phyloP scores from a whole-genome alignment of 1,140 invertebrate species.

The Sweltsa coloradensis region DNA sequence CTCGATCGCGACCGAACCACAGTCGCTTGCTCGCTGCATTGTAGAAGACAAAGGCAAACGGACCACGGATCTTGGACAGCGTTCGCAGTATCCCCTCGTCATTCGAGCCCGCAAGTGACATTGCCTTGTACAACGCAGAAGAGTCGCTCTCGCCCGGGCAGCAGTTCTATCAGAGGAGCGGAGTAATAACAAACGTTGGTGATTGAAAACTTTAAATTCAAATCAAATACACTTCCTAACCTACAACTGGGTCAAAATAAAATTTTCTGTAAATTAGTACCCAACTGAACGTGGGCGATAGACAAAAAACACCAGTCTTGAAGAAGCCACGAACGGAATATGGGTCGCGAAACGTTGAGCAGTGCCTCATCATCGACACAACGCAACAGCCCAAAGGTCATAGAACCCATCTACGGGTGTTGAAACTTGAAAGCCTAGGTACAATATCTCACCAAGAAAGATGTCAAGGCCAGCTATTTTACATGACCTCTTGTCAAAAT shows the following conservation, averaged over 20 bases:
- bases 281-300: conserved; percentile 22
- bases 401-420: neutral
- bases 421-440: neutral
- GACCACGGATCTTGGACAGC: conserved; percentile 53
- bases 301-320: conserved; percentile 15
- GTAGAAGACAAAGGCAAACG: conserved; percentile 73
- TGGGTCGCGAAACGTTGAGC: neutral
- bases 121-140: too few relatives aligned
- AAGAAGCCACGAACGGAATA: neutral
- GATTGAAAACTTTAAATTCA: too few relatives aligned
- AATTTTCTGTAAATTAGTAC: conserved; percentile 9
- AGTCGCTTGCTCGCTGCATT: conserved; percentile 44
- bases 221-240: conserved; percentile 15
- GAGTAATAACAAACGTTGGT: too few relatives aligned
- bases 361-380: neutral
- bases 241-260: conserved; percentile 21
- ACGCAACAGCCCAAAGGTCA: neutral
- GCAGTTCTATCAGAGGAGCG: too few relatives aligned
- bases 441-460: conserved; percentile 3
- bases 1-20: conserved; percentile 75
- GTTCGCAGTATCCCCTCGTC: too few relatives aligned
- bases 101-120: too few relatives aligned
- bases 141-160: too few relatives aligned
- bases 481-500: too few relatives aligned
- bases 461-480: too few relatives aligned